A percentile compares a stretch with the other conserved stretches of the same genome.
Evolutionary conservation across 92 coral and sea anemone genomes (phyloP).

Genomic region (Epizoanthus stellaris): DNA sequence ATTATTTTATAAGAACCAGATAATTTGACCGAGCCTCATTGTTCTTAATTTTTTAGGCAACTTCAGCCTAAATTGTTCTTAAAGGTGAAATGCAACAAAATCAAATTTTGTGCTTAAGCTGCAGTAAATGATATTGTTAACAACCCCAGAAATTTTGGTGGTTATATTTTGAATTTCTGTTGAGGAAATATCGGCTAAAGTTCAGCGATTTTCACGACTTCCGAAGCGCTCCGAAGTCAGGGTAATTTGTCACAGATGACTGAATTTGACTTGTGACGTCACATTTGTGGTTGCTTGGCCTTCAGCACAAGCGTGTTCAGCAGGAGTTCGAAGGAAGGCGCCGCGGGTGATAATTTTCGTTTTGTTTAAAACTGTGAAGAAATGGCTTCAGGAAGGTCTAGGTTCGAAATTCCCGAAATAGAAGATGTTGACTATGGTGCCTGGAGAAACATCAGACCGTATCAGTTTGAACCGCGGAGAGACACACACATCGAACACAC

Average conservation of each 20-base stretch:
- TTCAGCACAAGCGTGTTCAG: neutral
- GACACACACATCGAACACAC: neutral
- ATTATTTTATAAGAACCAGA: too few relatives aligned
- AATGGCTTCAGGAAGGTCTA: constrained; percentile 14
- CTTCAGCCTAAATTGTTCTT: too few relatives aligned
- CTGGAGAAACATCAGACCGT: constrained; percentile 11
- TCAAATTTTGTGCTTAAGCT: neutral
- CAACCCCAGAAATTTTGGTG: neutral
- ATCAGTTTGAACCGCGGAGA: constrained; percentile 14
- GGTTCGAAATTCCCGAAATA: constrained; percentile 8
- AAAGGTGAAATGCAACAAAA: too few relatives aligned
- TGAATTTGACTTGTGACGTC: constrained; percentile 15
- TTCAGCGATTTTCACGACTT: neutral
- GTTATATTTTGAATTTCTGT: constrained; percentile 3
- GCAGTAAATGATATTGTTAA: neutral
- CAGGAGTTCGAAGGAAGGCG: neutral
- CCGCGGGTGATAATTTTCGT: too few relatives aligned
- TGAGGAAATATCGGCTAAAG: neutral
- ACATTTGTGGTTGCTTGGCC: constrained; percentile 1
- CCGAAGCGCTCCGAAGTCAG: constrained; percentile 21
- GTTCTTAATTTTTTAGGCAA: too few relatives aligned
- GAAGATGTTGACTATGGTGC: constrained; percentile 19
- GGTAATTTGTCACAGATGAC: constrained; percentile 5
- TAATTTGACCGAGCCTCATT: too few relatives aligned
- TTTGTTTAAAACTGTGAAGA: neutral